Evolutionary conservation across 2,888 invertebrate genomes (phyloP), one percentile per base, ranked within the genome.

Genomic region (Pherbina coryleti): DNA sequence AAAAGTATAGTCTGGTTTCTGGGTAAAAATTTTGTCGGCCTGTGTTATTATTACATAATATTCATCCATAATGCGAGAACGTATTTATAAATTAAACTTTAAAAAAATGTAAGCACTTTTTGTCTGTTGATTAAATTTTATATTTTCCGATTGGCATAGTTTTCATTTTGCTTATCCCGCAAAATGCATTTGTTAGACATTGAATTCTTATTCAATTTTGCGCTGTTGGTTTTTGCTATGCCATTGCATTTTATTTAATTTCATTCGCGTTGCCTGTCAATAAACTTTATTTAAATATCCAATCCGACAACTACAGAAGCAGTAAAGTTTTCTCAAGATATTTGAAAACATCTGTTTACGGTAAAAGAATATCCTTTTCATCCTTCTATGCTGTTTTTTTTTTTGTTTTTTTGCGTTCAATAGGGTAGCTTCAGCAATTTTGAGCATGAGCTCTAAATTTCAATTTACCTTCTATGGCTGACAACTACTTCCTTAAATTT

Each of bases 241-340:
- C 37, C 37, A 69, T 69, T 69, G 49, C 51, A 69, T 69, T 69
- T 22, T 5, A 28, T 51, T 69, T 69, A 49, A 51, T 69, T 51
- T 69, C 37, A 62, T 60, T 73, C 49, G 34, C 75, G 14, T 60
- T 28, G 49, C 28, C 53, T 76, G 76, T 76, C 69, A 70, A 69
- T 76, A 76, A 69, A 37, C 69, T 76, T 69, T 70, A 76, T 76
- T 76, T 51, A 70, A 76, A 76, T 67, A 57, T 22, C 19, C 66
- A 37, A 14, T 25, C 67, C 34, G 11, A 11, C 31, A 22, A 28
- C 22, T 19, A n/a, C 62, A 49, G 49, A 7, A 67, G 67, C 55
- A 53, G n/a, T 11, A 57, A 62, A 62, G 51, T 72, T 71, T 64
- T 66, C 72, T 66, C 31, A 49, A 72, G 77, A 72, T 66, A 72